These are phyloP conservation scores for Cerceris ruficornis DNA, from an alignment of 2,888 invertebrate species.

Conservation along the genomic window DNA sequence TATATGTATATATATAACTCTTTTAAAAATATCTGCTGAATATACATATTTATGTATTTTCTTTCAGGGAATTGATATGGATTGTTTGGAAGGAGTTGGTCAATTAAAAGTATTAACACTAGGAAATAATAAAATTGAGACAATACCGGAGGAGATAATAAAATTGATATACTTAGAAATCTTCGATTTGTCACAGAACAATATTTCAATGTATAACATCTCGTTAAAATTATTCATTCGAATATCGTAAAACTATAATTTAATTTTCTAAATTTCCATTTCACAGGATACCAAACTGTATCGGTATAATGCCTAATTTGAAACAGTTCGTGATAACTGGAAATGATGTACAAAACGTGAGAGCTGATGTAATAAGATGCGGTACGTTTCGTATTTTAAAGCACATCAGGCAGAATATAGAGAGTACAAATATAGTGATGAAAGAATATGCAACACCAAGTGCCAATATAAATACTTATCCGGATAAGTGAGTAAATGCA, in stretches of 20 bases:
- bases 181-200: conserved; percentile 93
- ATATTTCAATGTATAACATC: conserved; percentile 82
- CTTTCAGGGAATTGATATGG: conserved; percentile 87
- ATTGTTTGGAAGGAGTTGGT: conserved; percentile 88
- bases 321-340: conserved; percentile 93
- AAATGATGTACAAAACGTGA: conserved; percentile 91
- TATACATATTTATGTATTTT: conserved; percentile 45
- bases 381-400: conserved; percentile 93
- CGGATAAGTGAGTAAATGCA: conserved; percentile 83
- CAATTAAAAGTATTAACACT: conserved; percentile 90
- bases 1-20: no score
- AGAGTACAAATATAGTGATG: conserved; percentile 81
- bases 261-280: conserved; percentile 14
- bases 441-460: conserved; percentile 78
- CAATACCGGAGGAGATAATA: conserved; percentile 90
- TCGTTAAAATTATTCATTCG: conserved; percentile 1
- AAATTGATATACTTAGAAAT: conserved; percentile 89
- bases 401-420: conserved; percentile 87
- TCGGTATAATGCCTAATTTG: conserved; percentile 89
- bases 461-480: conserved; percentile 76
- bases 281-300: conserved; percentile 86
- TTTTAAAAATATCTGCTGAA: no score
- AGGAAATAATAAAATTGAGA: conserved; percentile 90
- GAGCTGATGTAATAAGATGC: conserved; percentile 91
- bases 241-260: neutral